These are phyloP conservation scores for Thoracochromis brauschi DNA, from an alignment of 2,113 vertebrate species.

Conservation along the genomic window DNA sequence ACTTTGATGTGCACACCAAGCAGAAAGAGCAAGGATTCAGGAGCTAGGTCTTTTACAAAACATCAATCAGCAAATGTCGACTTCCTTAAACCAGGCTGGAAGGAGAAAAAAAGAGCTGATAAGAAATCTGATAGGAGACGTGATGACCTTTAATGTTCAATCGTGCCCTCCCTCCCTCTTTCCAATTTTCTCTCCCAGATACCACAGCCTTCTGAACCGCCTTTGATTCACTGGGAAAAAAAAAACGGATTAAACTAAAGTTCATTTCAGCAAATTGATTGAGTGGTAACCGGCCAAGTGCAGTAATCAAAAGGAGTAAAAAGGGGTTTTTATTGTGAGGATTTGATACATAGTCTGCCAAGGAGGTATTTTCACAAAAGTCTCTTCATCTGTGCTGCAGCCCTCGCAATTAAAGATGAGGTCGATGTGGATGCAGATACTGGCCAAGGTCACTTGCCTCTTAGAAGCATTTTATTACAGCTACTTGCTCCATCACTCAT, in stretches of 20 bases:
- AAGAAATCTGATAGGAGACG: conserved; percentile 49
- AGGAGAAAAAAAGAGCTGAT: conserved; percentile 21
- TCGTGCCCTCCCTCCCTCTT: conserved; percentile 16
- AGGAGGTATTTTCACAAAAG: conserved; percentile 9
- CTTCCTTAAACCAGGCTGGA: background rate
- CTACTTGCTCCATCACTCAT: background rate
- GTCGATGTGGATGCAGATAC: conserved; percentile 48
- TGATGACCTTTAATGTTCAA: conserved; percentile 58
- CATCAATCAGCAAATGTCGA: conserved; percentile 42
- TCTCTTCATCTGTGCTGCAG: conserved; percentile 9
- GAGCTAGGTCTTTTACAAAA: conserved; percentile 27
- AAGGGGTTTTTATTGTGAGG: conserved; percentile 1
- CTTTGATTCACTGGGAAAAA: conserved; percentile 37
- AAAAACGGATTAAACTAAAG: conserved; percentile 39
- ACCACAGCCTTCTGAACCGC: conserved; percentile 8
- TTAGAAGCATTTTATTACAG: conserved; percentile 19
- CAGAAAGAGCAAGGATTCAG: background rate
- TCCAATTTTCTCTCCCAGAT: conserved; percentile 40
- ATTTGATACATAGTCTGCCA: conserved; percentile 17
- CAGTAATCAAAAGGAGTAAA: conserved; percentile 39
- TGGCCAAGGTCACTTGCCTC: conserved; percentile 33
- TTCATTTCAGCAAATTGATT: conserved; percentile 46
- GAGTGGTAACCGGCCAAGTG: conserved; percentile 28
- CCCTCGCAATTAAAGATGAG: conserved; percentile 22
- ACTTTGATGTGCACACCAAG: conserved; percentile 40